Percentiles rank a stretch among this genome's conserved stretches.
These are phyloP conservation scores for Narcine bancroftii DNA, from an alignment of 2,113 vertebrate species.

Conservation along the genomic window DNA sequence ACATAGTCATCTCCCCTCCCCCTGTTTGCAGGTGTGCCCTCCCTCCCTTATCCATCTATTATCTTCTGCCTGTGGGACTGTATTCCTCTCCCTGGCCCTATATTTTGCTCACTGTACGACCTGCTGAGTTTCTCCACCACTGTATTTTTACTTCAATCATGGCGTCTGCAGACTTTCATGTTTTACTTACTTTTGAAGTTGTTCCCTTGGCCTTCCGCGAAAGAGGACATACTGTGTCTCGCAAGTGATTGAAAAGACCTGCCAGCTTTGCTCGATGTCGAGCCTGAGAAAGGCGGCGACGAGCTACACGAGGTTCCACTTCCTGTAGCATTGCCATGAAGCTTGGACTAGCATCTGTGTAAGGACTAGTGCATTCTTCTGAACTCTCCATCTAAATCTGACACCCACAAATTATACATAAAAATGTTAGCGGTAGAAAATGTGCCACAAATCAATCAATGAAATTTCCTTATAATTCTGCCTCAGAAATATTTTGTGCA, in stretches of 20 bases:
- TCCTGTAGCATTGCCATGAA: conserved; percentile 60
- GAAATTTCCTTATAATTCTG: neutral
- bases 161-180: neutral
- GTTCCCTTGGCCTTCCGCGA: conserved; percentile 49
- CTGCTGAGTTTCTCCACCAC: too few species aligned
- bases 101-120: too few species aligned
- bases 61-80: too few species aligned
- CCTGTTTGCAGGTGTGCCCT: too few species aligned
- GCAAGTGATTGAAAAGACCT: conserved; percentile 53
- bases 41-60: too few species aligned
- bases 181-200: conserved; percentile 58
- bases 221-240: conserved; percentile 49
- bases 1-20: too few species aligned
- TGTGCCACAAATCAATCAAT: neutral
- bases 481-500: neutral
- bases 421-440: neutral
- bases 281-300: conserved; percentile 51
- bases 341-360: conserved; percentile 44
- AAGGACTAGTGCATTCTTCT: conserved; percentile 12
- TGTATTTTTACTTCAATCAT: too few species aligned
- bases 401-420: neutral
- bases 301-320: conserved; percentile 43
- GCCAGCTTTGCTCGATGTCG: conserved; percentile 50
- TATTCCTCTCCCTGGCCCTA: too few species aligned
- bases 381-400: conserved; percentile 17